Evolutionary conservation across 2,113 vertebrate species (phyloP).

Genomic region (Archilochus colubris): DNA sequence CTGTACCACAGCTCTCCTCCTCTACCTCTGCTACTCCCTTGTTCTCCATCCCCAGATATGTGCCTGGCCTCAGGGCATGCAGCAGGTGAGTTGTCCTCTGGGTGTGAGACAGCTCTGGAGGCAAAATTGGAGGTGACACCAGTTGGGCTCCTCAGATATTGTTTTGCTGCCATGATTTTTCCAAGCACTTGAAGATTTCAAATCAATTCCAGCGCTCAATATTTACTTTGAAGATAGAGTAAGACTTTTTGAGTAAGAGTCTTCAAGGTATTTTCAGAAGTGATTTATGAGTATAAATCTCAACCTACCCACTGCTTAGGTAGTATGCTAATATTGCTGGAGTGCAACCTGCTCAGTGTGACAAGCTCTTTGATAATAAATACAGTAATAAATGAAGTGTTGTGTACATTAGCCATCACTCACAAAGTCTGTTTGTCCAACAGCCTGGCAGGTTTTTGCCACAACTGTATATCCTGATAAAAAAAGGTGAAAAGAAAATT

Average conservation of each 20-base stretch:
- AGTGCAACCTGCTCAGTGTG: not conserved
- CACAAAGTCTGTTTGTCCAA: not conserved
- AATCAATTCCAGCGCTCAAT: not conserved
- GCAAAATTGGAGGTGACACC: not conserved
- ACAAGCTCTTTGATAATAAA: slow-evolving; percentile 10
- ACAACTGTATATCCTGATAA: not conserved
- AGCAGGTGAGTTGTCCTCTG: not conserved
- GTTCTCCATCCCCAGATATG: too few species aligned
- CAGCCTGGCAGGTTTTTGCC: not conserved
- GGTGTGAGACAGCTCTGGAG: not conserved
- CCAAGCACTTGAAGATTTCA: not conserved
- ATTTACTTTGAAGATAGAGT: not conserved
- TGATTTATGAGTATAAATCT: not conserved
- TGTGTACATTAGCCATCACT: not conserved
- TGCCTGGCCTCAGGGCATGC: not conserved
- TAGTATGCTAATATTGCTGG: not conserved
- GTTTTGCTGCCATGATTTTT: not conserved
- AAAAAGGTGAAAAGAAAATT: not conserved
- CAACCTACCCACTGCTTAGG: not conserved
- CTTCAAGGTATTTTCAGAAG: not conserved
- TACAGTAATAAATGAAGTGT: slow-evolving; percentile 4
- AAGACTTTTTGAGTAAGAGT: not conserved
- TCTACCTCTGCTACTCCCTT: not conserved
- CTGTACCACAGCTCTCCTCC: not conserved
- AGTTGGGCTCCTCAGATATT: not conserved